Conservation (phyloP, 2,113 vertebrate genomes). For the Pteronura brasiliensis region DNA sequence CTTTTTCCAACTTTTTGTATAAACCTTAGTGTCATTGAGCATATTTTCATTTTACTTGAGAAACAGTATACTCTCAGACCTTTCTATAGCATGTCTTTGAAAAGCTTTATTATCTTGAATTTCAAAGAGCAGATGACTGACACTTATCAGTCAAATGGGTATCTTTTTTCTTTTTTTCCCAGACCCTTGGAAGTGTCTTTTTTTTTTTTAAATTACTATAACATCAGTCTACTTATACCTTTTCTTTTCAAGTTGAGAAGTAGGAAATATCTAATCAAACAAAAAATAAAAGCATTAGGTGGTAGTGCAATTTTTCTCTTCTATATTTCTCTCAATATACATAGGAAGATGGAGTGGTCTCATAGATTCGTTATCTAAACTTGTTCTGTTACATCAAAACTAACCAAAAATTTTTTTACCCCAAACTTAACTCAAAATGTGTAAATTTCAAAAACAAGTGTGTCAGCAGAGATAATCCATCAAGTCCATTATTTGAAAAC, state of each 20-base stretch:
- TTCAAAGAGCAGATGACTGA: slow-evolving; percentile 23
- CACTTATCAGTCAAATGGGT: not conserved
- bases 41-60: slow-evolving; percentile 24
- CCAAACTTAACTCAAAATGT: not conserved
- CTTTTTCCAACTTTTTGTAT: slow-evolving; percentile 8
- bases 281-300: not conserved
- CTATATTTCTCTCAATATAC: not conserved
- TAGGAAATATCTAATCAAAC: not conserved
- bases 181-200: not conserved
- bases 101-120: not conserved
- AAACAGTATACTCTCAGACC: slow-evolving; percentile 3
- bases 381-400: not conserved
- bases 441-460: not conserved
- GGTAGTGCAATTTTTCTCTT: not conserved
- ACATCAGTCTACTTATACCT: not conserved
- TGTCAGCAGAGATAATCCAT: not conserved
- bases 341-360: not conserved
- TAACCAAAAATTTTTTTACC: not conserved
- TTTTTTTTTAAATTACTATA: not conserved
- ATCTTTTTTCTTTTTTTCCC: not conserved
- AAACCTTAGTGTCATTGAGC: not conserved
- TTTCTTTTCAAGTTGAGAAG: not conserved
- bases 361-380: not conserved
- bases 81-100: not conserved
- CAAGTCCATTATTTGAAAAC: not conserved